Base-by-base conservation (phyloP, 2,888 invertebrate species). In the Protodeltote pygarga region DNA sequence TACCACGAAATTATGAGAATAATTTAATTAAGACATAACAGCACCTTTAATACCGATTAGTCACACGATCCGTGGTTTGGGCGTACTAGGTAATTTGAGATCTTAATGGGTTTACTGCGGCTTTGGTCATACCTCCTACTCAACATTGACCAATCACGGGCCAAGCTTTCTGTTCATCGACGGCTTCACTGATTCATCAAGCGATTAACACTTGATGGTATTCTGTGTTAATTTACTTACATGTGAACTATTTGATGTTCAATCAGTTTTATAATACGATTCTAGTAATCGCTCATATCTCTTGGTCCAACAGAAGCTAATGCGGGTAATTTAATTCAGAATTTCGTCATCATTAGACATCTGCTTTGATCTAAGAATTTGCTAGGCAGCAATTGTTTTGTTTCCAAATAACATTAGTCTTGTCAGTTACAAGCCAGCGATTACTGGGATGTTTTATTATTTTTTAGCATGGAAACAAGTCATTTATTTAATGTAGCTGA, bases 11-110 rank as follows among this genome's bases (percentile, higher is more conserved):
- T 87, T 85, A 86, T 81, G 79, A 77, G 81, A 83, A 82, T 89
- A 89, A 90, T 90, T 90, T 87, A 92, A 92, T 92, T 90, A 90
- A 89, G 87, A 87, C 80, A 86, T 89, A 88, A 87, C 87, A 87
- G 82, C 85, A 84, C 83, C 83, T 87, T 85, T 88, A 87, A 89
- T 85, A 75, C 83, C 89, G 90, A 91, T 92, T 91, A 90, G 91
- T 89, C 89, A 89, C 88, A 89, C 89, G 77, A 83, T 81, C 80
- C 83, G 78, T 66, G 79, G 82, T 87, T 88, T 89, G 89, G 90
- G 89, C 89, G 89, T 88, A 79, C 75, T 80, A 73, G 79, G 90
- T 89, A 91, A 91, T 89, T 87, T 83, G 89, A 91, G 81, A 87
- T 73, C 77, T 75, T 86, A 85, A 89, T 88, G 81, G 86, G 78